phyloP scores from a whole-genome alignment of 2,113 vertebrate genomes.

The Calypte anna region DNA sequence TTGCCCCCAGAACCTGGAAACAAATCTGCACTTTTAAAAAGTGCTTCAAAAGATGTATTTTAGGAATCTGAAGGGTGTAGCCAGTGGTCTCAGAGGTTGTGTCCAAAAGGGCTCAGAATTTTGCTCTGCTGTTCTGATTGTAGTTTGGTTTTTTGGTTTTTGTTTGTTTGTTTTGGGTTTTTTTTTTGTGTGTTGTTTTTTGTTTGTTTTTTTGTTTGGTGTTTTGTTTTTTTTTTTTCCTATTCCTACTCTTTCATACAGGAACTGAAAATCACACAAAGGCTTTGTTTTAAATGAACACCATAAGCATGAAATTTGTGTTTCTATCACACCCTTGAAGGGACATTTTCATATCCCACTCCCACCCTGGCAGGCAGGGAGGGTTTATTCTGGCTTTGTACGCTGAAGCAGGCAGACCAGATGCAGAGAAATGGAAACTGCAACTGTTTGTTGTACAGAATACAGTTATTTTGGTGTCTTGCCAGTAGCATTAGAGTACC shows the following conservation, averaged over 20 bases:
- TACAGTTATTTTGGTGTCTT: neutral
- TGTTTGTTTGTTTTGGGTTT: no score
- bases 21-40: neutral
- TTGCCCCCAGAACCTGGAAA: neutral
- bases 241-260: neutral
- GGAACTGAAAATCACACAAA: conserved; percentile 16
- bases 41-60: neutral
- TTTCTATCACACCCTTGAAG: conserved; percentile 1
- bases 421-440: neutral
- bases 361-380: neutral
- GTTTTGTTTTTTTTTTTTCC: neutral
- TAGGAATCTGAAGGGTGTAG: neutral
- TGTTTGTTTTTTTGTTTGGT: no score
- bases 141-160: neutral
- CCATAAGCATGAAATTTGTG: neutral
- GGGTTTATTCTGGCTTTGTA: neutral
- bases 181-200: no score
- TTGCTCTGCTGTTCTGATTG: neutral
- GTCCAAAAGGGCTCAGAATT: neutral
- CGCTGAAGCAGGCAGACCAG: neutral
- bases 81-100: neutral
- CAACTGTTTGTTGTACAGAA: neutral
- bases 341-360: neutral
- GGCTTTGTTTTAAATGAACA: conserved; percentile 12
- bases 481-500: neutral